Base-by-base conservation (phyloP, 2,888 invertebrate genomes). In the Drosophila eohydei region DNA sequence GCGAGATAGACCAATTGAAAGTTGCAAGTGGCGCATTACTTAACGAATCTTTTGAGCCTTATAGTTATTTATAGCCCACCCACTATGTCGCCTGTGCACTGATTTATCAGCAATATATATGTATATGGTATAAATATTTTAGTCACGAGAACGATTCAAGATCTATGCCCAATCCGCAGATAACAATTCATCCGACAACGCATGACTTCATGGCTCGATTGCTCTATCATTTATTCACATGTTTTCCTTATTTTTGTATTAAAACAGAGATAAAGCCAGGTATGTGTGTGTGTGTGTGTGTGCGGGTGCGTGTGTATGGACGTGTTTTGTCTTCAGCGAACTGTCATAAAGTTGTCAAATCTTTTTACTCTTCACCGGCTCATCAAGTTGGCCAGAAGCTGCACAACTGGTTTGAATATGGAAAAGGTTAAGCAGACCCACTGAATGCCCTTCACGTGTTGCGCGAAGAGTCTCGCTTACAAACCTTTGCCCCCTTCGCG, bases 391-490 rank as follows among this genome's bases (percentile, higher is more conserved):
- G 26, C 12, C 14, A 9, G 64, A 81, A 64, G 82, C 81, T 73
- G 72, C 40, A 34, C 11, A 81, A 82, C 82, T 73, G 78, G 82
- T 87, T 82, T 78, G 60, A 36, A 14, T 44, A 14, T 12, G 54
- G 9, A 69, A 74, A 74, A 40, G 58, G 50, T 61, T 56, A 41
- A 28, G 38, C 44, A 21, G 32, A 14, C 40, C 48, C 11, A 21
- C 32, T 12, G 68, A 70, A 62, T 60, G 80, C 80, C 86, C 83
- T 85, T 88, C 86, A 73, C 57, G 67, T 84, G 69, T 59, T 59
- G 38, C 36, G 60, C 41, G 36, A 41, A 48, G 48, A n/a, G n/a
- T 7, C n/a, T 30, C 30, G 57, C 55, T 1, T 12, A n/a, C 9
- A 61, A 44, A 46, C 72, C 76, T 66, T 78, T 66, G 61, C 44